Evolutionary conservation across 2,113 vertebrate species (phyloP).

Genomic region (Hucho hucho): DNA sequence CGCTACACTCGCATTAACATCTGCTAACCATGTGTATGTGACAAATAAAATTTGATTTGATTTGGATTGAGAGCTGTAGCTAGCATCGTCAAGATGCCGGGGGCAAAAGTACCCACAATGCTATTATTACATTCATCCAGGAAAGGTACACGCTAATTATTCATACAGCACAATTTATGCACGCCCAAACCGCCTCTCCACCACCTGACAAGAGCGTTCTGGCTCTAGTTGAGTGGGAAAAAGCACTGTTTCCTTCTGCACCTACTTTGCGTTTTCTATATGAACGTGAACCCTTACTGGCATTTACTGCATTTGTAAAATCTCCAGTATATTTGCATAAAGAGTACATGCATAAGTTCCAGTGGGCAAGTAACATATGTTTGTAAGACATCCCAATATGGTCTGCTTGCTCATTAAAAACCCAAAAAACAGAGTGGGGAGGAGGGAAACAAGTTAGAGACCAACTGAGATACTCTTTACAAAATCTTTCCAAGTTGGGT

Average conservation of each 20-base stretch:
- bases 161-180: constrained; percentile 5
- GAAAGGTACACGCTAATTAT: constrained; percentile 6
- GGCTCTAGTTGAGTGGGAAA: background rate
- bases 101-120: background rate
- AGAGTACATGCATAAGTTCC: background rate
- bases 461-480: background rate
- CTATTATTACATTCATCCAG: background rate
- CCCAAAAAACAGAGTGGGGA: no score
- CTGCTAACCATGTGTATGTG: no score
- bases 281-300: background rate
- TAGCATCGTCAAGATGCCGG: background rate
- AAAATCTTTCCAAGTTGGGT: background rate
- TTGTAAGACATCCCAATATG: no score
- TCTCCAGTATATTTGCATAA: no score
- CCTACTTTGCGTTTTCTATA: background rate
- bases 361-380: background rate
- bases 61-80: background rate
- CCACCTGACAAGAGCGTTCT: constrained; percentile 9
- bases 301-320: no score
- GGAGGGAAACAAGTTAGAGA: no score
- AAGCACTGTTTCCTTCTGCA: background rate
- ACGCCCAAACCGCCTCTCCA: background rate
- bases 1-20: no score
- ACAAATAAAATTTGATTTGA: no score
- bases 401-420: no score